Evolutionary conservation across 1,140 invertebrate species (phyloP).

Genomic region (Latrodectus geometricus): DNA sequence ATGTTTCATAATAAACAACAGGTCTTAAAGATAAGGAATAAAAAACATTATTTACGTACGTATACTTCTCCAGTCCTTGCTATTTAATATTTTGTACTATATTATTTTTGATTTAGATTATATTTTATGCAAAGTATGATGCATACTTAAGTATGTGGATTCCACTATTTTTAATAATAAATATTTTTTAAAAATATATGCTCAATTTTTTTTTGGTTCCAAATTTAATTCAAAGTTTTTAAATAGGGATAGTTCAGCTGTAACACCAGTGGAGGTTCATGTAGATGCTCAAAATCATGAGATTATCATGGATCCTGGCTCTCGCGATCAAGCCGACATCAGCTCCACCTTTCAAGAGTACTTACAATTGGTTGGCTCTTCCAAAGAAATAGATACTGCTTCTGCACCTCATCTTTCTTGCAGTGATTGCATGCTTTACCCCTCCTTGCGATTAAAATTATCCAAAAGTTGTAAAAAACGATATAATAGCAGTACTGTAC

Average conservation of each 20-base stretch:
- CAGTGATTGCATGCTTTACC: constrained; percentile 7
- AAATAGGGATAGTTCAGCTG: constrained; percentile 52
- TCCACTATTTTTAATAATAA: no score
- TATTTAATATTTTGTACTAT: no score
- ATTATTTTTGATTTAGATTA: no score
- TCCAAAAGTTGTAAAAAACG: constrained; percentile 48
- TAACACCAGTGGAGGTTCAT: constrained; percentile 65
- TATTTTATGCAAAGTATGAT: no score
- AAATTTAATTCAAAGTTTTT: no score
- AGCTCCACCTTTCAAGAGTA: constrained; percentile 53
- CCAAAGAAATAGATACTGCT: constrained; percentile 23
- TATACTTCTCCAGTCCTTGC: no score
- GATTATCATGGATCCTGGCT: neutral
- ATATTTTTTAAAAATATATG: no score
- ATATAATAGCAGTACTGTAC: constrained; percentile 35
- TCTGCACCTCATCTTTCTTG: constrained; percentile 7
- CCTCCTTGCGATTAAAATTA: constrained; percentile 42
- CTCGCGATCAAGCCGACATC: constrained; percentile 22
- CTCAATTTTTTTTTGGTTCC: no score
- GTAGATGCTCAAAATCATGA: constrained; percentile 64
- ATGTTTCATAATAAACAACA: no score
- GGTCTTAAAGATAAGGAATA: no score
- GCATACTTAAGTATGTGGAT: no score
- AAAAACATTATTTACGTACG: no score
- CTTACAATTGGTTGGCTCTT: constrained; percentile 15